phyloP scores from a whole-genome alignment of 2,888 invertebrate genomes.

The Drosophila setosimentum region DNA sequence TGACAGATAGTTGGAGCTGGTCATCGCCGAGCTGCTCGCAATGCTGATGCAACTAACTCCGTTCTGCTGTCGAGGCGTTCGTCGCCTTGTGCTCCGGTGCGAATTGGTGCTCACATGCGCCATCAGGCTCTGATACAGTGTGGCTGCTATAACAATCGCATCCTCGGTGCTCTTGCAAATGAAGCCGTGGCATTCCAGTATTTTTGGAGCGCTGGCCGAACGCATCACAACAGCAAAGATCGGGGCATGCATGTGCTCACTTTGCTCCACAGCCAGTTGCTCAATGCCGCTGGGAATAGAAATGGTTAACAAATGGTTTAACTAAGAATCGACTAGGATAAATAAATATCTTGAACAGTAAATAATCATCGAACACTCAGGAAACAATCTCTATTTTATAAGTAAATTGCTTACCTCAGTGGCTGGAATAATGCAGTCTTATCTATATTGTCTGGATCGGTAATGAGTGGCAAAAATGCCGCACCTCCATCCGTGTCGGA shows the following conservation, averaged over 20 bases:
- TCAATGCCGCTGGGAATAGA: constrained; percentile 81
- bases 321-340: neutral
- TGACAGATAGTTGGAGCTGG: constrained; percentile 82
- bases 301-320: neutral
- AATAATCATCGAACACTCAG: neutral
- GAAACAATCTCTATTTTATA: neutral
- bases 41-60: constrained; percentile 92
- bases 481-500: constrained; percentile 87
- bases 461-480: constrained; percentile 93
- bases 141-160: constrained; percentile 96
- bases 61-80: constrained; percentile 89
- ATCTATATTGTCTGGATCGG: constrained; percentile 92
- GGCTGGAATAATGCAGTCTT: constrained; percentile 89
- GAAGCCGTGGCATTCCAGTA: constrained; percentile 95
- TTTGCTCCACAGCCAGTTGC: constrained; percentile 84
- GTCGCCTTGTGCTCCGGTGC: constrained; percentile 84
- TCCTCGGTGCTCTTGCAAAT: constrained; percentile 95
- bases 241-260: constrained; percentile 90
- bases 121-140: constrained; percentile 94
- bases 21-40: constrained; percentile 87
- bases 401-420: constrained; percentile 74
- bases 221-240: constrained; percentile 96
- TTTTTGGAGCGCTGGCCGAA: constrained; percentile 90
- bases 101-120: constrained; percentile 89
- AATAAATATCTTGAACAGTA: neutral